Conservation (phyloP, 2,888 invertebrate genomes). For the Rambutsinella grinnellia region DNA sequence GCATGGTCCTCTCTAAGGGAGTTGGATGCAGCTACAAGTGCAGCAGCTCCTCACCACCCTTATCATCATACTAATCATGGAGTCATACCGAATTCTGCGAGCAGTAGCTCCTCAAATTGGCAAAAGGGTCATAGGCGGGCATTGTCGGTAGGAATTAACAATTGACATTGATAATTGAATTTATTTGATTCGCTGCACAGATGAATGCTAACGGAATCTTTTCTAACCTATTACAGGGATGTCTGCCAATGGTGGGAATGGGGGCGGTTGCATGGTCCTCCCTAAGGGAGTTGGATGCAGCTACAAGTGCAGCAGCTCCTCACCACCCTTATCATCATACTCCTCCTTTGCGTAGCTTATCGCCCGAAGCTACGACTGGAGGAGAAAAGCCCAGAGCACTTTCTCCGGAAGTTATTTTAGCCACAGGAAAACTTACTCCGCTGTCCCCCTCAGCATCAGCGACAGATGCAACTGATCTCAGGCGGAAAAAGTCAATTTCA, state of each 20-base stretch:
- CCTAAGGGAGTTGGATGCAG: constrained; percentile 62
- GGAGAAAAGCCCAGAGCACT: constrained; percentile 52
- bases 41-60: constrained; percentile 27
- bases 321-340: constrained; percentile 36
- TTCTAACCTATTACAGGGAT: no score
- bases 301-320: constrained; percentile 18
- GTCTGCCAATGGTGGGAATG: constrained; percentile 65
- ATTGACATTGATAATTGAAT: no score
- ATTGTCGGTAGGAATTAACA: no score
- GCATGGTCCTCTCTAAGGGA: constrained; percentile 66
- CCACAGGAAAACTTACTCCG: constrained; percentile 54
- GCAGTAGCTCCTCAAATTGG: constrained; percentile 26
- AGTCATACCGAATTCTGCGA: constrained; percentile 23
- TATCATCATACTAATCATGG: constrained; percentile 58
- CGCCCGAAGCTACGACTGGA: constrained; percentile 48
- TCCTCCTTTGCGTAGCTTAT: constrained; percentile 58
- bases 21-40: constrained; percentile 51
- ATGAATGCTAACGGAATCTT: constrained; percentile 60
- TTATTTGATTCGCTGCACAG: no score
- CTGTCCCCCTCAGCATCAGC: constrained; percentile 25
- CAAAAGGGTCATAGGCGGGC: constrained; percentile 51
- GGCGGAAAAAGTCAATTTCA: constrained; percentile 36
- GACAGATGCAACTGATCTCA: constrained; percentile 33
- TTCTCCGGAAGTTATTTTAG: constrained; percentile 58
- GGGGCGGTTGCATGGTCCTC: constrained; percentile 66